Evolutionary conservation across 2,888 invertebrate genomes (phyloP).

Genomic region (Bellardia pandia): DNA sequence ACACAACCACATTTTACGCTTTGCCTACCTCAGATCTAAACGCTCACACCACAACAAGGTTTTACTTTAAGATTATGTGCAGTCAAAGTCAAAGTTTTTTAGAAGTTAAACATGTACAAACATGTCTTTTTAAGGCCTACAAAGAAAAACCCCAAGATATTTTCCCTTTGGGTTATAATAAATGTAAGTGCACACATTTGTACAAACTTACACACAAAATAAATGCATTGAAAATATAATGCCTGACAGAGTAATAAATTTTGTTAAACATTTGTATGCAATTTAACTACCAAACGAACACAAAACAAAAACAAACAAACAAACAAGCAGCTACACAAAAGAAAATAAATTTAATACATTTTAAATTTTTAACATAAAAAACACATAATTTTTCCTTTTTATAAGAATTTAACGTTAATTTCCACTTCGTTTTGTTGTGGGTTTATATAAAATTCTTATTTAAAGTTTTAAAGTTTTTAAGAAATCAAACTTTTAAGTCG

Average conservation of each 20-base stretch:
- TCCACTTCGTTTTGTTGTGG: neutral
- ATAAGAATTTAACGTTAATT: slow-evolving; percentile 31
- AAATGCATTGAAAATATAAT: slow-evolving; percentile 66
- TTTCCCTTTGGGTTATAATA: no score
- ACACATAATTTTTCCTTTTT: slow-evolving; percentile 3
- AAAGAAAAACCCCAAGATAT: no score
- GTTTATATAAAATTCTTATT: slow-evolving; percentile 4
- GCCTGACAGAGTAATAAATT: slow-evolving; percentile 69
- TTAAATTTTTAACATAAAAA: slow-evolving; percentile 26
- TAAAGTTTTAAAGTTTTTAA: slow-evolving; percentile 5
- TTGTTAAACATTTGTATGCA: slow-evolving; percentile 55
- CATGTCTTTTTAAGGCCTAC: no score
- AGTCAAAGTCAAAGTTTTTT: no score
- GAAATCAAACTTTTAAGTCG: slow-evolving; percentile 31
- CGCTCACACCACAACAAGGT: no score
- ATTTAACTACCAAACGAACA: slow-evolving; percentile 24
- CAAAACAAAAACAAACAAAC: neutral
- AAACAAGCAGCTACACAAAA: slow-evolving; percentile 7
- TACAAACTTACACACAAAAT: slow-evolving; percentile 15
- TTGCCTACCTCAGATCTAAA: no score
- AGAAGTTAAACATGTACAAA: no score
- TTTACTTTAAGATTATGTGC: no score
- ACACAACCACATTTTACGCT: no score
- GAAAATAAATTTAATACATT: slow-evolving; percentile 36
- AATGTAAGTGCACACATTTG: neutral